A percentile compares a stretch with the other conserved stretches of the same genome.
These are phyloP conservation scores for Hartigia nigra DNA, from an alignment of 2,888 invertebrate genomes.

Conservation along the genomic window DNA sequence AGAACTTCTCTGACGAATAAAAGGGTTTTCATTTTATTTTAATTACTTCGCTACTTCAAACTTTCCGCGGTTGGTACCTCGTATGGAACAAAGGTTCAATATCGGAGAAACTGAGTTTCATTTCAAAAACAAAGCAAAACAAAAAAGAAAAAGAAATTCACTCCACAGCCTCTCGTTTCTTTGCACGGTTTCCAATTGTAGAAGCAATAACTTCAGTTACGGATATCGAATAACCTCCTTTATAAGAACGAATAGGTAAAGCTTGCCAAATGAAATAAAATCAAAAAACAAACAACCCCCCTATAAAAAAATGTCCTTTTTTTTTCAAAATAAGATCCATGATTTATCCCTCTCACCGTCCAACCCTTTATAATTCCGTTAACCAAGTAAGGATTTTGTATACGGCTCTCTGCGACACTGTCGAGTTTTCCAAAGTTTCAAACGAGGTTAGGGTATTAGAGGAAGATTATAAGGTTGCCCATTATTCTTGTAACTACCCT, in stretches of 20 bases:
- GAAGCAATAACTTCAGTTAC: background rate
- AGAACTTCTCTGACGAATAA: slow-evolving; percentile 7
- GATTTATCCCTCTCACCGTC: background rate
- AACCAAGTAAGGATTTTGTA: background rate
- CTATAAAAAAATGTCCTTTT: background rate
- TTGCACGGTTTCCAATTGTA: background rate
- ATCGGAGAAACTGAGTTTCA: background rate
- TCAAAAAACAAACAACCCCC: background rate
- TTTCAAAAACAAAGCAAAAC: no score
- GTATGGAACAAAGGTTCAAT: background rate
- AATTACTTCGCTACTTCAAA: slow-evolving; percentile 29
- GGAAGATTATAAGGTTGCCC: background rate
- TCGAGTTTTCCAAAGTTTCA: slow-evolving; percentile 4
- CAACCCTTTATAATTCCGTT: background rate
- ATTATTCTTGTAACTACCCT: slow-evolving; percentile 9
- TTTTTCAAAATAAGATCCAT: background rate
- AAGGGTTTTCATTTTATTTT: slow-evolving; percentile 27
- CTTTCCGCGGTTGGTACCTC: background rate
- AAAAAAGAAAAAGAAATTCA: background rate
- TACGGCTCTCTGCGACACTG: background rate
- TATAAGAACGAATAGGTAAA: background rate
- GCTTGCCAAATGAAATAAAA: background rate
- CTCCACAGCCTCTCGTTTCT: background rate
- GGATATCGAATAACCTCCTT: background rate
- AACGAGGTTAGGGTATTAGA: background rate